Conservation (phyloP, 1,140 invertebrate species). For the Uloborus diversus region DNA sequence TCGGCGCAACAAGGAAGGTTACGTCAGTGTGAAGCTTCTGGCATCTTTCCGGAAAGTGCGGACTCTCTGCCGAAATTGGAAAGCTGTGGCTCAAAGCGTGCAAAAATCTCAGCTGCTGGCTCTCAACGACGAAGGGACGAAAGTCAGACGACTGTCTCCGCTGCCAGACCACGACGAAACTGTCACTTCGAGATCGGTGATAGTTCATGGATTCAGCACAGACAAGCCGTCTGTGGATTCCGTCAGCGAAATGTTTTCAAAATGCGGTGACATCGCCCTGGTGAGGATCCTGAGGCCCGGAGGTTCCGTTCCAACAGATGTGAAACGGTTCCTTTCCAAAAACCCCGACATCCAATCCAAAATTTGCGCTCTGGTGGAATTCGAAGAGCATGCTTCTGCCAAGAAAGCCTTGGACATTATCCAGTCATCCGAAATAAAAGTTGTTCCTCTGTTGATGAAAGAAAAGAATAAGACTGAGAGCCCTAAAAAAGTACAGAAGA, state of each 20-base stretch:
- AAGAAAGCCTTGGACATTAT: slow-evolving; percentile 74
- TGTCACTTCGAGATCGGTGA: slow-evolving; percentile 80
- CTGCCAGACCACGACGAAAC: slow-evolving; percentile 91
- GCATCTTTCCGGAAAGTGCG: slow-evolving; percentile 75
- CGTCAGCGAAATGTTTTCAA: slow-evolving; percentile 52
- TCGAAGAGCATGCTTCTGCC: slow-evolving; percentile 84
- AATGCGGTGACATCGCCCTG: slow-evolving; percentile 52
- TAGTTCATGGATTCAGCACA: slow-evolving; percentile 48
- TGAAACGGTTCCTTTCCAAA: slow-evolving; percentile 45
- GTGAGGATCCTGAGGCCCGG: slow-evolving; percentile 57
- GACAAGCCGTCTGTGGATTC: slow-evolving; percentile 49
- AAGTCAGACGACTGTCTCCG: slow-evolving; percentile 84
- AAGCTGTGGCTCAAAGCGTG: slow-evolving; percentile 85
- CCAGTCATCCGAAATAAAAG: neutral
- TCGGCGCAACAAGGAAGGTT: slow-evolving; percentile 91
- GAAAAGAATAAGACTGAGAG: slow-evolving; percentile 57
- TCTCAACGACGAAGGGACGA: slow-evolving; percentile 90
- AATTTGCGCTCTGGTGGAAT: slow-evolving; percentile 64
- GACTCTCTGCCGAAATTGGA: slow-evolving; percentile 87
- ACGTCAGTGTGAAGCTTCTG: slow-evolving; percentile 86
- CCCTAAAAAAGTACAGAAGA: slow-evolving; percentile 49
- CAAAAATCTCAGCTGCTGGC: slow-evolving; percentile 80
- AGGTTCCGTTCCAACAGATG: slow-evolving; percentile 67
- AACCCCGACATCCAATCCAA: slow-evolving; percentile 70
- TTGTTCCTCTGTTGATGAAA: slow-evolving; percentile 64